Evolutionary conservation across 2,888 invertebrate genomes (phyloP).

Genomic region (Zaprionus bogoriensis): DNA sequence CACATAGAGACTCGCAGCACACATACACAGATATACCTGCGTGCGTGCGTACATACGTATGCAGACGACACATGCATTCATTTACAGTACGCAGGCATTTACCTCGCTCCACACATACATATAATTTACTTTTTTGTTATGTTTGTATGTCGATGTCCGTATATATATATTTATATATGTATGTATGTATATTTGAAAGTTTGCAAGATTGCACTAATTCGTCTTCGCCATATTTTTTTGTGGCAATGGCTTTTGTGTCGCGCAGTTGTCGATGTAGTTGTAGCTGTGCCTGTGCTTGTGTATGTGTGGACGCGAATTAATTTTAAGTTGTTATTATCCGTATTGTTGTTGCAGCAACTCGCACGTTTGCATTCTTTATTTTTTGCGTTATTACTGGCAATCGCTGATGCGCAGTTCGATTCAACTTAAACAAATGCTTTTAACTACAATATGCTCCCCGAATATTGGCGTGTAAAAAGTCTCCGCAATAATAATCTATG

Average conservation of each 20-base stretch:
- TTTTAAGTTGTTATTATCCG: conserved; percentile 25
- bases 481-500: conserved; percentile 56
- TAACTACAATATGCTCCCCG: conserved; percentile 42
- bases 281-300: conserved; percentile 22
- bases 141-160: conserved; percentile 16
- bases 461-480: conserved; percentile 44
- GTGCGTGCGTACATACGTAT: conserved; percentile 1
- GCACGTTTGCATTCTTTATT: neutral
- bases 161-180: conserved; percentile 5
- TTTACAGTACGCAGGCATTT: conserved; percentile 38
- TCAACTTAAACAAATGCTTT: conserved; percentile 13
- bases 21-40: conserved; percentile 3
- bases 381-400: conserved; percentile 1
- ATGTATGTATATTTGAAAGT: conserved; percentile 36
- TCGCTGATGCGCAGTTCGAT: conserved; percentile 10
- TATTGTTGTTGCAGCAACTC: conserved; percentile 15
- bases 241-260: conserved; percentile 37
- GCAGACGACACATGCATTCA: conserved; percentile 22
- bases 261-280: conserved; percentile 30
- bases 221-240: conserved; percentile 56
- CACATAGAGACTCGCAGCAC: neutral
- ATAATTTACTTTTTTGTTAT: conserved; percentile 8
- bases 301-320: conserved; percentile 44
- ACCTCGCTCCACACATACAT: conserved; percentile 32
- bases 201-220: conserved; percentile 59